These are phyloP conservation scores for Brachionus sp. DNA, from an alignment of 1,140 invertebrate genomes.

Conservation along the genomic window DNA sequence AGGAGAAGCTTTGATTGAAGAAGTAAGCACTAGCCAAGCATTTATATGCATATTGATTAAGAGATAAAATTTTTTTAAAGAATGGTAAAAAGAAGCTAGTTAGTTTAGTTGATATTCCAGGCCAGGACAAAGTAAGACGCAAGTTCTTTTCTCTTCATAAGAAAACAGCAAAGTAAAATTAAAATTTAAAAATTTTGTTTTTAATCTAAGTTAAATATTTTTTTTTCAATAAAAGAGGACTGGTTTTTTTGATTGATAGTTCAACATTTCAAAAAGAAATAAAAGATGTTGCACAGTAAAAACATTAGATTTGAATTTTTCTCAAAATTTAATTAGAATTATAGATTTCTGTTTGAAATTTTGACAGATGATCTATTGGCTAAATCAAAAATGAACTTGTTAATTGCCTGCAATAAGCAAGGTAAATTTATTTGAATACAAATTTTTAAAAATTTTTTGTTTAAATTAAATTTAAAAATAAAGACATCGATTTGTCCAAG, in stretches of 20 bases:
- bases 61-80: neutral
- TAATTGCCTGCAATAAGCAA: conserved; percentile 41
- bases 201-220: neutral
- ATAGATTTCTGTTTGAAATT: conserved; percentile 31
- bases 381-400: neutral
- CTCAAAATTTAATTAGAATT: neutral
- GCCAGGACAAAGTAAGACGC: conserved; percentile 26
- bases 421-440: neutral
- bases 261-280: conserved; percentile 23
- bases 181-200: neutral
- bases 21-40: neutral
- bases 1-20: neutral
- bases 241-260: conserved; percentile 27
- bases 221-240: conserved; percentile 8
- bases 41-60: neutral
- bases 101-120: conserved; percentile 27
- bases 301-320: neutral
- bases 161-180: conserved; percentile 19
- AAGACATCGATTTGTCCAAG: conserved; percentile 27
- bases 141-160: conserved; percentile 24
- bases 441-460: neutral
- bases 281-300: conserved; percentile 38
- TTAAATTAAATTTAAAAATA: neutral
- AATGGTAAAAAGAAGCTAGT: conserved; percentile 16
- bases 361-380: neutral